Evolutionary conservation across 2,797 vertebrate genomes (phyloP).

Genomic region (Leuciscus waleckii): DNA sequence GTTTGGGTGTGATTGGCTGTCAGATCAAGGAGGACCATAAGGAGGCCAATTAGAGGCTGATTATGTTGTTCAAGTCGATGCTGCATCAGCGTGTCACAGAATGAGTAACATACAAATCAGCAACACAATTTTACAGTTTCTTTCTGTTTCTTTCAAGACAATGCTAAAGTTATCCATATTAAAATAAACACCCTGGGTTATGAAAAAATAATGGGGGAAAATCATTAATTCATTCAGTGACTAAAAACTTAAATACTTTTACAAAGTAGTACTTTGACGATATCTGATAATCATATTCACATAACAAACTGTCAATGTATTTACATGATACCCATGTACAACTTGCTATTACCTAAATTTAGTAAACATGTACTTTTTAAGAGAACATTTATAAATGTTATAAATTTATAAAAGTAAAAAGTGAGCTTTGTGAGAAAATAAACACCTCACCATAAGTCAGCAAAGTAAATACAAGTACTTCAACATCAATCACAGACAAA

Average conservation of each 20-base stretch:
- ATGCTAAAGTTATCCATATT: background rate
- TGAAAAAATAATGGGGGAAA: accelerated
- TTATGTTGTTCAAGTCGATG: slow-evolving; percentile 28
- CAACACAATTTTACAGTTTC: background rate
- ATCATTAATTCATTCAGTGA: background rate
- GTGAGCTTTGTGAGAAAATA: background rate
- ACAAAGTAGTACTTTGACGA: background rate
- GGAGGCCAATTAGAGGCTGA: slow-evolving; percentile 45
- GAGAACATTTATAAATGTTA: background rate
- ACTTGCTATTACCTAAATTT: background rate
- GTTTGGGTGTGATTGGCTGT: slow-evolving; percentile 52
- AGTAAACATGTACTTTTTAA: background rate
- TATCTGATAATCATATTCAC: background rate
- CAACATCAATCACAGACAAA: background rate
- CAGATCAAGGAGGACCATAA: slow-evolving; percentile 48
- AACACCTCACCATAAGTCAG: background rate
- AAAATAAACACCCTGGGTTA: background rate
- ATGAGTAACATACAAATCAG: slow-evolving; percentile 7
- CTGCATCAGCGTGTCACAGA: background rate
- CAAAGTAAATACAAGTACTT: background rate
- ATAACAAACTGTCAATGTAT: background rate
- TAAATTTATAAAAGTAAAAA: no score
- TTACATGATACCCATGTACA: background rate
- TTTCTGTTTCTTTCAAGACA: background rate
- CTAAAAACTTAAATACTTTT: background rate